Evolutionary conservation across 2,888 invertebrate species (phyloP).

Genomic region (Leucophenga montana): DNA sequence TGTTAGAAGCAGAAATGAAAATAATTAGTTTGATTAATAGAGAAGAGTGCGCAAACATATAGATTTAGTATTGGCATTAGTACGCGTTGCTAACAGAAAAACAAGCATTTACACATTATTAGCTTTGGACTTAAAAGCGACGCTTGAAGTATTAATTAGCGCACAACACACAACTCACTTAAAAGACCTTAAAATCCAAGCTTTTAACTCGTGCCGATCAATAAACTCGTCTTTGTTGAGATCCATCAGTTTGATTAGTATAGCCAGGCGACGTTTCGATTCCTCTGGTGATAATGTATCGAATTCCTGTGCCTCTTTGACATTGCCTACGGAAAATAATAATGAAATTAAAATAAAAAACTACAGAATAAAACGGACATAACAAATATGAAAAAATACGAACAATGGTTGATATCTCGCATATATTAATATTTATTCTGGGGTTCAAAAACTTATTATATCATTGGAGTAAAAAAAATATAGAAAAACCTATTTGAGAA

Average conservation of each 20-base stretch:
- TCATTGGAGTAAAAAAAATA: no score
- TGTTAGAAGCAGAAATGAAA: background rate
- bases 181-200: constrained; percentile 95
- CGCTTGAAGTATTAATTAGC: constrained; percentile 57
- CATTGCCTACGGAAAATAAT: constrained; percentile 79
- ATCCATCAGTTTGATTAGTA: constrained; percentile 91
- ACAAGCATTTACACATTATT: constrained; percentile 5
- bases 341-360: constrained; percentile 7
- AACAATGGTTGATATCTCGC: no score
- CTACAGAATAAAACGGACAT: background rate
- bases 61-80: background rate
- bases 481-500: no score
- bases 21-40: background rate
- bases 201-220: constrained; percentile 86
- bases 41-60: background rate
- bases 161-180: constrained; percentile 75
- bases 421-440: no score
- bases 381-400: no score
- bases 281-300: constrained; percentile 90
- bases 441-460: no score
- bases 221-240: constrained; percentile 84
- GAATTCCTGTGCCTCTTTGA: constrained; percentile 92
- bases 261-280: constrained; percentile 83
- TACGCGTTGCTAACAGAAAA: background rate
- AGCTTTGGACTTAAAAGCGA: constrained; percentile 1